These are phyloP conservation scores for Tamandua tetradactyla DNA, from an alignment of 2,797 vertebrate species.

Conservation along the genomic window DNA sequence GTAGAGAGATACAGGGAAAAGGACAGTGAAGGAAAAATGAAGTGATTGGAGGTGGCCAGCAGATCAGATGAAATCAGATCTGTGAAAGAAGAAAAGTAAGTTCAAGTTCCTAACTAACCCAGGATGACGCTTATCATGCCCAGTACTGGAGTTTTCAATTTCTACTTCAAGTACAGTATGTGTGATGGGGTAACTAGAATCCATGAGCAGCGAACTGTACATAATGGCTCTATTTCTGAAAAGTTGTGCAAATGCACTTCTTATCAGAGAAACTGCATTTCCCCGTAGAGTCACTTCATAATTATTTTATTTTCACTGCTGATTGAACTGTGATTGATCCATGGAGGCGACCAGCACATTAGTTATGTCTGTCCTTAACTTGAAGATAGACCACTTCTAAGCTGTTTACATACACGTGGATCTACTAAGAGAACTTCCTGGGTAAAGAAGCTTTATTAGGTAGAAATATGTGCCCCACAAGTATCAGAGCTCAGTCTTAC, in stretches of 20 bases:
- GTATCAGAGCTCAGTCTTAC: not conserved
- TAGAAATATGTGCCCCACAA: not conserved
- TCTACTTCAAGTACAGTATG: not conserved
- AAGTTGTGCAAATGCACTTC: not conserved
- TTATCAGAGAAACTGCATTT: not conserved
- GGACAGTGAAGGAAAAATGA: not conserved
- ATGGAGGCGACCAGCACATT: not conserved
- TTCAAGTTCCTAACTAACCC: not conserved
- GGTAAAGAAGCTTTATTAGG: not conserved
- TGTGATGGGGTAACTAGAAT: not conserved
- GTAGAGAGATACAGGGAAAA: not conserved
- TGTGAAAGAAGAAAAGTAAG: not conserved
- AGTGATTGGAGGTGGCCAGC: not conserved
- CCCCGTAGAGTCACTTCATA: not conserved
- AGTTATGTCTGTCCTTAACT: not conserved
- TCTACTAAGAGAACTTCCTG: not conserved
- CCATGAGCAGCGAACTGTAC: not conserved
- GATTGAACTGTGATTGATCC: not conserved
- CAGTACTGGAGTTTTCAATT: slow-evolving; percentile 4
- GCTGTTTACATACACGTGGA: not conserved
- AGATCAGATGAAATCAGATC: not conserved
- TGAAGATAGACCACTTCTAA: not conserved
- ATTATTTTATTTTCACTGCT: not conserved
- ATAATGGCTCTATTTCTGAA: not conserved
- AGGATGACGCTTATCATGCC: not conserved